Conservation (phyloP, 1,140 invertebrate genomes). For the Hylyphantes graminicola region DNA sequence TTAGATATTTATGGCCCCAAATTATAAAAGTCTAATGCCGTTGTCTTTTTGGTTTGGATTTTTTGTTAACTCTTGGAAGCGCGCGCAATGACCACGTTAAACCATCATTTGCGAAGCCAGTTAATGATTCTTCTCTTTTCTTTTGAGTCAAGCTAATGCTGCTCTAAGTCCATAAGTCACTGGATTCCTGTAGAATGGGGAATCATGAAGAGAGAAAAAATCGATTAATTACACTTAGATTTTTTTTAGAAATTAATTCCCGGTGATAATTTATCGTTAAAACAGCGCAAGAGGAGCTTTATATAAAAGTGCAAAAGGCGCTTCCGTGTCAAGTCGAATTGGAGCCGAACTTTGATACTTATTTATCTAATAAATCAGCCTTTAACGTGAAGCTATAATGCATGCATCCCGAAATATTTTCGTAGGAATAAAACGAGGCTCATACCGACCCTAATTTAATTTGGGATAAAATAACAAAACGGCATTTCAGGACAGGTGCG, state of each 20-base stretch:
- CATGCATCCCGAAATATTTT: no score
- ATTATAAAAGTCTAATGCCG: constrained; percentile 13
- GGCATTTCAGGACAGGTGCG: no score
- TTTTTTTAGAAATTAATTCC: constrained; percentile 41
- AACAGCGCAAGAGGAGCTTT: not conserved
- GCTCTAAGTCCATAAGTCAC: constrained; percentile 4
- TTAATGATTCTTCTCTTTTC: constrained; percentile 34
- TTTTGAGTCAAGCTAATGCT: not conserved
- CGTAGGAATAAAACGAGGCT: no score
- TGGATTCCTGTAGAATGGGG: constrained; percentile 18
- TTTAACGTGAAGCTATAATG: no score
- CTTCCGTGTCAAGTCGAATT: constrained; percentile 25
- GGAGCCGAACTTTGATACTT: not conserved
- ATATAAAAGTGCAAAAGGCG: not conserved
- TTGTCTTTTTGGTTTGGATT: constrained; percentile 5
- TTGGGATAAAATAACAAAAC: no score
- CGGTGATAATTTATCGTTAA: constrained; percentile 42
- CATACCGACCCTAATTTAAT: no score
- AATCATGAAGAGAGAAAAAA: constrained; percentile 34
- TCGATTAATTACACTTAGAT: constrained; percentile 31
- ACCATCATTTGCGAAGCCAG: constrained; percentile 25
- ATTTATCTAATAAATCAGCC: constrained; percentile 33
- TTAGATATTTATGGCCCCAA: constrained; percentile 39
- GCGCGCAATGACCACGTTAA: constrained; percentile 25
- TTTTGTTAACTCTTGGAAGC: not conserved